phyloP scores from a whole-genome alignment of 2,113 vertebrate genomes.

The Amazona guildingii region DNA sequence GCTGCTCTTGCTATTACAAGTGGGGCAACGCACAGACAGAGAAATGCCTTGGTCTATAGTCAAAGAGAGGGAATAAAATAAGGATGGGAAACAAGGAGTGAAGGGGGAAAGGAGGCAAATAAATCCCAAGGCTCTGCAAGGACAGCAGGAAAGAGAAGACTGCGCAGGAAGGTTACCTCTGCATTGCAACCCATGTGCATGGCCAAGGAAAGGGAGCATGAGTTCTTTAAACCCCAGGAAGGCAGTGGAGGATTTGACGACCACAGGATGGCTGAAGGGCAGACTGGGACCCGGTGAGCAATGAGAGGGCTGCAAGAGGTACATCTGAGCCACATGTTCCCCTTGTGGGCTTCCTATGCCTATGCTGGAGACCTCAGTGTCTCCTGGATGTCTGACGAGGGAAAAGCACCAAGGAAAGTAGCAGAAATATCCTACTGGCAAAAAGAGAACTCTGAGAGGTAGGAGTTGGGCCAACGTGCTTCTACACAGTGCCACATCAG shows the following conservation, averaged over 20 bases:
- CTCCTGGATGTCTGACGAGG: fast-evolving
- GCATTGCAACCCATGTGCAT: fast-evolving
- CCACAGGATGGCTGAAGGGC: not conserved
- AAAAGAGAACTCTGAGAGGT: not conserved
- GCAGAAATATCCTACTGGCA: fast-evolving
- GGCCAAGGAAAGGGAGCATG: fast-evolving
- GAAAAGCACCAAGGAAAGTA: not conserved
- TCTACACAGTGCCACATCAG: fast-evolving
- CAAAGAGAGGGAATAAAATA: too few relatives aligned
- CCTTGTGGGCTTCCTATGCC: not conserved
- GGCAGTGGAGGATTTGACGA: not conserved
- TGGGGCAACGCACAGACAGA: not conserved
- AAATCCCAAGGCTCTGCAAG: not conserved
- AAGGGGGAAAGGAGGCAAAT: not conserved
- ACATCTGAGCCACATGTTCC: not conserved
- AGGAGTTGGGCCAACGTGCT: fast-evolving
- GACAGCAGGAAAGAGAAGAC: not conserved
- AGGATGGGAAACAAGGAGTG: not conserved
- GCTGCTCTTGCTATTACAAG: fast-evolving
- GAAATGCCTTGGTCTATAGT: fast-evolving
- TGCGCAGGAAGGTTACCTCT: fast-evolving
- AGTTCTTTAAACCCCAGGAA: fast-evolving
- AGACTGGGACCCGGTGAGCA: not conserved
- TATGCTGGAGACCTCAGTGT: fast-evolving
- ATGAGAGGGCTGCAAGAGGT: not conserved